Evolutionary conservation across 2,888 invertebrate genomes (phyloP).

Genomic region (Eristalis intricaria): DNA sequence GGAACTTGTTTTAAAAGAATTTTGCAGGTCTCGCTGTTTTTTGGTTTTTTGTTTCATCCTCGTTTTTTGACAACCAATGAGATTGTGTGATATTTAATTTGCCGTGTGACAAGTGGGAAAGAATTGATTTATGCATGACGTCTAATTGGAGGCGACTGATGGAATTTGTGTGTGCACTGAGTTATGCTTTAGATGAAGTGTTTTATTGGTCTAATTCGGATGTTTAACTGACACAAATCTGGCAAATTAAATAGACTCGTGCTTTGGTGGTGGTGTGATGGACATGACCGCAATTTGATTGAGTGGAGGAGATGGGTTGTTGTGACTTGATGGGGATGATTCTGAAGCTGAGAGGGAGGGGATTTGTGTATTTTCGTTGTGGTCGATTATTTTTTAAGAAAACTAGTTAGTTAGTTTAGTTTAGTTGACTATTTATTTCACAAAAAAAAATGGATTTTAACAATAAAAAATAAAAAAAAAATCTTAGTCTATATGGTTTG

Average conservation of each 20-base stretch:
- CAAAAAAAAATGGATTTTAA: no score
- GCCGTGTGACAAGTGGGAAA: neutral
- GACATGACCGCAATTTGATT: neutral
- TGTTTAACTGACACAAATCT: slow-evolving; percentile 15
- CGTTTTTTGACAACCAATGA: neutral
- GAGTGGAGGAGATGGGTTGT: no score
- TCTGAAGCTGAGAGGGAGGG: no score
- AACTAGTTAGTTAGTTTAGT: no score
- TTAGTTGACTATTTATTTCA: no score
- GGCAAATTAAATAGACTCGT: neutral
- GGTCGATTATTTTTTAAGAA: no score
- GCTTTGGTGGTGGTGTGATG: neutral
- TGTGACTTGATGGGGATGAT: no score
- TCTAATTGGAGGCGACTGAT: slow-evolving; percentile 9
- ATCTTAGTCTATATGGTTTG: no score
- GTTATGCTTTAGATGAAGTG: neutral
- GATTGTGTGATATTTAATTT: slow-evolving; percentile 12
- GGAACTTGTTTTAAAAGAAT: slow-evolving; percentile 7
- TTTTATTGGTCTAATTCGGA: slow-evolving; percentile 6
- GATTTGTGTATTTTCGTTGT: no score
- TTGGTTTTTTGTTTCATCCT: neutral
- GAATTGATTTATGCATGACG: neutral
- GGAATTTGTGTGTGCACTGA: neutral
- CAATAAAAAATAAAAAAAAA: no score
- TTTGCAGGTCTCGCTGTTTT: neutral